Percentiles rank a stretch among this genome's conserved stretches.
These are phyloP conservation scores for Nephila pilipes DNA, from an alignment of 1,140 invertebrate species.

Conservation along the genomic window DNA sequence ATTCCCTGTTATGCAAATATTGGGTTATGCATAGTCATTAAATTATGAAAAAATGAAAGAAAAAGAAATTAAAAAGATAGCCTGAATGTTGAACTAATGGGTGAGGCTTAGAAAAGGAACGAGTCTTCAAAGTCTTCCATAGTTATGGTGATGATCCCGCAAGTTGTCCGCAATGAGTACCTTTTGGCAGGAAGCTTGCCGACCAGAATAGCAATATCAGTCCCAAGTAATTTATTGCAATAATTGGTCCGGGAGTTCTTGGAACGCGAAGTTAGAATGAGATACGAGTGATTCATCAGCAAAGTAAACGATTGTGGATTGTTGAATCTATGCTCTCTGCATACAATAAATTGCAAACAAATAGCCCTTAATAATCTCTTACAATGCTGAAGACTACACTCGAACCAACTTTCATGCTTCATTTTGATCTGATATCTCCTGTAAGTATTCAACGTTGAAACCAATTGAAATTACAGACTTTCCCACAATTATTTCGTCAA, in stretches of 20 bases:
- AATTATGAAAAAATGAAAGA: no score
- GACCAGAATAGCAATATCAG: conserved; percentile 62
- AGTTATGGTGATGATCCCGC: conserved; percentile 25
- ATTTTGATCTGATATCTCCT: conserved; percentile 34
- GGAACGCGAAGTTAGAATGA: conserved; percentile 55
- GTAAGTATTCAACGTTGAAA: not conserved
- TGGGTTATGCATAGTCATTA: no score
- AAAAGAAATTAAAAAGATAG: no score
- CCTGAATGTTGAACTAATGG: no score
- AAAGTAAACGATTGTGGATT: conserved; percentile 55
- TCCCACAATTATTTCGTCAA: conserved; percentile 39
- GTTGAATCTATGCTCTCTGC: conserved; percentile 20
- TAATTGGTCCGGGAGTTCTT: conserved; percentile 66
- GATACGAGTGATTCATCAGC: conserved; percentile 67
- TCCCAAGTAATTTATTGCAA: conserved; percentile 66
- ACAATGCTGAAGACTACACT: conserved; percentile 32
- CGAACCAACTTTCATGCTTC: conserved; percentile 9
- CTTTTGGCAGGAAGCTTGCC: conserved; percentile 47
- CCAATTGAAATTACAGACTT: conserved; percentile 2
- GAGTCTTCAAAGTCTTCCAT: not conserved
- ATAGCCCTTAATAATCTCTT: conserved; percentile 67
- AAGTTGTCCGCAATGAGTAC: not conserved
- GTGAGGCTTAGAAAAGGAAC: not conserved
- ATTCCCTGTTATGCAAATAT: no score
- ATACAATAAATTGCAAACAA: conserved; percentile 59